Evolutionary conservation across 2,797 vertebrate species (phyloP).

Genomic region (Mareca strepera): DNA sequence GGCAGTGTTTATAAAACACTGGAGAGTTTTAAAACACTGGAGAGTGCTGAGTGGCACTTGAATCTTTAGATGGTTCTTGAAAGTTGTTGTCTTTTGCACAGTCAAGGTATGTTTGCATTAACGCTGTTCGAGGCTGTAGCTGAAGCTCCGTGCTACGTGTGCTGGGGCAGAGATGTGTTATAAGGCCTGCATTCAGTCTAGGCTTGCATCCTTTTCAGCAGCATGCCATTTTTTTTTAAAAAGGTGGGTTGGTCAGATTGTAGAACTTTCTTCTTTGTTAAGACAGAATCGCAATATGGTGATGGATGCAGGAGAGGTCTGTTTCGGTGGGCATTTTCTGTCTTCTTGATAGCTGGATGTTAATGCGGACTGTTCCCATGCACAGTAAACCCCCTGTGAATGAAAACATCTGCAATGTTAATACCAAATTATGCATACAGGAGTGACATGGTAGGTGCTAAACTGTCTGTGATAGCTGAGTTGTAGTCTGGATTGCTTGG

Average conservation of each 20-base stretch:
- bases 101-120: constrained; percentile 13
- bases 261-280: background rate
- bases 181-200: background rate
- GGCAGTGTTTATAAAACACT: constrained; percentile 22
- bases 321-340: background rate
- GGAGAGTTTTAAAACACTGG: constrained; percentile 10
- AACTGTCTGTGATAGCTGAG: background rate
- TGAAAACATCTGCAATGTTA: background rate
- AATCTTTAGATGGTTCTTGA: background rate
- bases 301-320: background rate
- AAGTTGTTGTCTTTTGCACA: background rate
- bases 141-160: background rate
- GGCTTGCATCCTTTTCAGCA: background rate
- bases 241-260: background rate
- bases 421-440: background rate
- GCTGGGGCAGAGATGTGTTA: background rate
- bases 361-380: background rate
- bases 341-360: background rate
- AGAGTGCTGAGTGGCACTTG: constrained; percentile 6
- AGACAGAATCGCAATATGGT: background rate
- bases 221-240: background rate
- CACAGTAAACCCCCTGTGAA: background rate
- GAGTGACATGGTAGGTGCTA: background rate
- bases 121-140: background rate
- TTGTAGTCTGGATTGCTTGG: background rate